Base-by-base conservation (phyloP, 1,140 invertebrate species). In the Anagrus nilaparvatae region DNA sequence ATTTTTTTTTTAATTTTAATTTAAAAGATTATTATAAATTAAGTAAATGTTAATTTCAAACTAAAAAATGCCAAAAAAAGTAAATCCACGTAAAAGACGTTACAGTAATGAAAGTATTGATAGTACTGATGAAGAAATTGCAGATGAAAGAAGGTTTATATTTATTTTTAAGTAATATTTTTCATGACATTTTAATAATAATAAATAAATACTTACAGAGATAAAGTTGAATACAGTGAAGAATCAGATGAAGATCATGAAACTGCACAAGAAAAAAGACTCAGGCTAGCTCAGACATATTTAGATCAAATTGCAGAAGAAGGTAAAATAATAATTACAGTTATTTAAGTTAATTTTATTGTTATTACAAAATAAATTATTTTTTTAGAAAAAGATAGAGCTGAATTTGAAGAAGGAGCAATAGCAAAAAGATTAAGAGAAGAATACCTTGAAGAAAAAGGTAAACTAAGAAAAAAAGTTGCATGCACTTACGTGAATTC, bases 231-330 rank as follows among this genome's bases (percentile, higher is more conserved):
- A 14, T 51, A 50, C 21, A 72, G 74, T 25, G 64, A 68, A 3
- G 73, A 71, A 28, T 75, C 79, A 35, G 12, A 14, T 41, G 81
- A 82, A 49, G 81, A 87, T 44, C 71, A 81, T 44, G 80, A 85
- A 60, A 95, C 88, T 6, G 78, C 84, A 1, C 87, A 94, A 60
- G 85, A 94, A 55, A 94, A 94, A 58, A 84, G 85, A 53, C 51
- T 97, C 24, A 71, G 87, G 24, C 65, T 95, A 44, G 88, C 90
- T 1, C 93, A 93, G 60, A 76, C 87, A 60, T 92, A 93, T 69
- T 69, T 97, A 24, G 69, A 82, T 54, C 82, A 92, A 72, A 82
- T 95, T 41, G 79, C 87, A 66, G 77, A 76, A 58, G 78, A 89
- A 72, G 76, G 75, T 75, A 61, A 54, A 38, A 19, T 46, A 32